phyloP scores from a whole-genome alignment of 2,888 invertebrate species.

The Cheilosia scutellata region DNA sequence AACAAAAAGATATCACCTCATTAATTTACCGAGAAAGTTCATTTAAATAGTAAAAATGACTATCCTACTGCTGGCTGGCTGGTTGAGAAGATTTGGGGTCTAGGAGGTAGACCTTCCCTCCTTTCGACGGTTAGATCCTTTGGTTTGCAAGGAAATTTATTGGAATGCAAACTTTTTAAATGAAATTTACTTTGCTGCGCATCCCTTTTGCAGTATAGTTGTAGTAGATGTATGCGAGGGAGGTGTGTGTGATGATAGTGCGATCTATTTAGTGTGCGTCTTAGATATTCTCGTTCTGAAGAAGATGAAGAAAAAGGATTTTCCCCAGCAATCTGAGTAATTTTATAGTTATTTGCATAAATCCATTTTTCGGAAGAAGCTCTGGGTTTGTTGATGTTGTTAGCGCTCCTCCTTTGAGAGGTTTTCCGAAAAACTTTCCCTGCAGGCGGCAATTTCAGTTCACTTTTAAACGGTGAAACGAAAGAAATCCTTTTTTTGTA shows the following conservation, averaged over 20 bases:
- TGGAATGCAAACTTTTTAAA: conserved; percentile 75
- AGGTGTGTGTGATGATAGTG: neutral
- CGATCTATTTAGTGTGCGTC: conserved; percentile 20
- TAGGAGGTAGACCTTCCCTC: no score
- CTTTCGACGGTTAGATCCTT: neutral
- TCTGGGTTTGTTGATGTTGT: conserved; percentile 30
- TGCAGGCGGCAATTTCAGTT: conserved; percentile 43
- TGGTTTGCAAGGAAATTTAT: conserved; percentile 66
- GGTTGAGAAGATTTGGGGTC: conserved; percentile 12
- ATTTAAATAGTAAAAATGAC: conserved; percentile 71
- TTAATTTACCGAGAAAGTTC: conserved; percentile 77
- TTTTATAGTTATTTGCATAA: conserved; percentile 71
- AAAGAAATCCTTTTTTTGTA: conserved; percentile 53
- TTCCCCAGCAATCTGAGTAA: conserved; percentile 34
- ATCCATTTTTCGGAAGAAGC: conserved; percentile 46
- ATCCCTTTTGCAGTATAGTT: conserved; percentile 44
- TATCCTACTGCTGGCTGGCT: neutral
- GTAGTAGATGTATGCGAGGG: neutral
- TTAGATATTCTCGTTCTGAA: conserved; percentile 6
- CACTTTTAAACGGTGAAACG: conserved; percentile 45
- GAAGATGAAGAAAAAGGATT: conserved; percentile 26
- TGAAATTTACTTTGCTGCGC: conserved; percentile 71
- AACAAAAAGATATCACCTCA: conserved; percentile 79
- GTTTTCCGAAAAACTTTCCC: conserved; percentile 45
- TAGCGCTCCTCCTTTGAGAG: neutral